A percentile compares a stretch with the other conserved stretches of the same genome.
These are phyloP conservation scores for Hyperoodon ampullatus DNA, from an alignment of 2,113 vertebrate species.

Conservation along the genomic window DNA sequence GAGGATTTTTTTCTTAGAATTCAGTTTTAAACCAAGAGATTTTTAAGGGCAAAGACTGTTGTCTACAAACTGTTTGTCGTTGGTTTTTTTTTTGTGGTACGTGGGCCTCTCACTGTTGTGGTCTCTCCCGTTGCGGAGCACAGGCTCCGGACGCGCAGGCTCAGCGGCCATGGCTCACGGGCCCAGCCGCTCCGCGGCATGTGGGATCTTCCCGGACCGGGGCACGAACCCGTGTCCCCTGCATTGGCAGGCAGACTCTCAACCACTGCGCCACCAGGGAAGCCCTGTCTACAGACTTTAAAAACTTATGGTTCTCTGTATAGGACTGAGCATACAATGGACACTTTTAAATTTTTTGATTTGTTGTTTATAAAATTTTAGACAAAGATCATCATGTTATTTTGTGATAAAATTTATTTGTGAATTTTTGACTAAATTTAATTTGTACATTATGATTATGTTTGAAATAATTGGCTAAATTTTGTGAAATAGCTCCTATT, in stretches of 20 bases:
- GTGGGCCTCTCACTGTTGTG: no score
- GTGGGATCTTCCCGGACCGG: no score
- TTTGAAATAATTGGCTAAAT: constrained; percentile 32
- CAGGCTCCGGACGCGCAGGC: no score
- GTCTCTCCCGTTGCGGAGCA: no score
- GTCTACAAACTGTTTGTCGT: background rate
- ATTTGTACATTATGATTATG: background rate
- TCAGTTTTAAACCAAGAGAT: constrained; percentile 34
- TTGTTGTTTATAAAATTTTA: constrained; percentile 27
- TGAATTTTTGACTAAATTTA: background rate
- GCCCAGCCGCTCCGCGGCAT: no score
- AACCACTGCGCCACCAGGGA: no score
- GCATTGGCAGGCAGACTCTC: no score
- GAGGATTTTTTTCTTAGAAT: constrained; percentile 39
- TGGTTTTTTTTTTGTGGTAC: no score
- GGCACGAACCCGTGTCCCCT: no score
- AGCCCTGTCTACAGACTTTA: background rate
- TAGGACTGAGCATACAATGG: background rate
- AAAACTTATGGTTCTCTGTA: background rate
- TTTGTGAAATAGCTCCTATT: background rate
- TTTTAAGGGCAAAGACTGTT: background rate
- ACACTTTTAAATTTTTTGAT: background rate
- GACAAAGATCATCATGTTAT: background rate
- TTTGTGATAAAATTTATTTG: constrained; percentile 36
- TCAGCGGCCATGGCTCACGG: no score